Conservation (phyloP, 2,113 vertebrate species). For the Columba janthina region DNA sequence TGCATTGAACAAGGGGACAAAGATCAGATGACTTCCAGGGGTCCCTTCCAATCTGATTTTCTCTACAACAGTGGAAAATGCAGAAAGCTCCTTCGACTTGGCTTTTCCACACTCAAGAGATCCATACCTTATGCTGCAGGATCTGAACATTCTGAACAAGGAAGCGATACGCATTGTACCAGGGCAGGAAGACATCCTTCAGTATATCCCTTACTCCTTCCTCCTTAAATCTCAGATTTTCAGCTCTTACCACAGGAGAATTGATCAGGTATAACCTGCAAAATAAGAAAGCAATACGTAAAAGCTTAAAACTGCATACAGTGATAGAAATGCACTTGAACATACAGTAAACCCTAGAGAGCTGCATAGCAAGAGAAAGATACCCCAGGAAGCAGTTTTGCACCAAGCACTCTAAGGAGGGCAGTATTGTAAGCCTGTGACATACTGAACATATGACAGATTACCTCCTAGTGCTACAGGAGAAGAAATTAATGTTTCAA, state of each 20-base stretch:
- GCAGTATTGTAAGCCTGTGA: not conserved
- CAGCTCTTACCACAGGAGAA: conserved; percentile 95
- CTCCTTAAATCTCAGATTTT: conserved; percentile 97
- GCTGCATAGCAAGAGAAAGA: not conserved
- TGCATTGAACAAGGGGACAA: not conserved
- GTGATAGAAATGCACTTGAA: not conserved
- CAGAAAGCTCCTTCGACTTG: not conserved
- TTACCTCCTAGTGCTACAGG: not conserved
- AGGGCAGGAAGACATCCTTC: conserved; percentile 97
- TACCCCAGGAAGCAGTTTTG: not conserved
- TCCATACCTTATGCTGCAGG: conserved; percentile 85
- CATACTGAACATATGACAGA: not conserved
- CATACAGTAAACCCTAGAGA: not conserved
- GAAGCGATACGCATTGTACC: conserved; percentile 98
- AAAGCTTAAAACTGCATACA: not conserved
- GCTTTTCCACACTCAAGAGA: fast-evolving
- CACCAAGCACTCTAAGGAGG: not conserved
- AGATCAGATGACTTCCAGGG: not conserved
- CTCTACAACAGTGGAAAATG: not conserved
- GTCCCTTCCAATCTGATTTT: not conserved
- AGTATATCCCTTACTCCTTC: conserved; percentile 93
- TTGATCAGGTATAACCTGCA: conserved; percentile 95
- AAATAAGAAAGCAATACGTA: not conserved
- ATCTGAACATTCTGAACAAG: conserved; percentile 91
- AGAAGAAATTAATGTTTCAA: not conserved